Evolutionary conservation across 2,888 invertebrate genomes (phyloP).

Genomic region (Drosophila hamatofila): DNA sequence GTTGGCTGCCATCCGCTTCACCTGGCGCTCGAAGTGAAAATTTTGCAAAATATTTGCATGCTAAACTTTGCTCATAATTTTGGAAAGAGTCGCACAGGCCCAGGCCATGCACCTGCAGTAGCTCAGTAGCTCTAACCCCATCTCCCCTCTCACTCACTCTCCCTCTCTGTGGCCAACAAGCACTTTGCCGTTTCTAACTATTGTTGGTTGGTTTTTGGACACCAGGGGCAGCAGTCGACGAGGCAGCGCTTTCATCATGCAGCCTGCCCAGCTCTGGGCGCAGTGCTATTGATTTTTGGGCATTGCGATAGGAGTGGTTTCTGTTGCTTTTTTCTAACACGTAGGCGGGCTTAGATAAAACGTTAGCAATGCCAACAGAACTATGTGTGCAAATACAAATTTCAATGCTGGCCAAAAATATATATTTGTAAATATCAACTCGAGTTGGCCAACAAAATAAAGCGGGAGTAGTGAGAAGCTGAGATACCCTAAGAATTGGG

Average conservation of each 20-base stretch:
- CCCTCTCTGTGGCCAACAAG: neutral
- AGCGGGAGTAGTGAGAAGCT: neutral
- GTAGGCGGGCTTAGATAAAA: conserved; percentile 30
- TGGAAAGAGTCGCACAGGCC: conserved; percentile 18
- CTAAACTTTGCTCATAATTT: conserved; percentile 76
- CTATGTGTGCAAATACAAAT: conserved; percentile 49
- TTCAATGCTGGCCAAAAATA: conserved; percentile 29
- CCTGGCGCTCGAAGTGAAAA: conserved; percentile 65
- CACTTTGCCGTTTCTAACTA: conserved; percentile 54
- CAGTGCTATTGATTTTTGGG: conserved; percentile 67
- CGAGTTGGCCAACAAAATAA: neutral
- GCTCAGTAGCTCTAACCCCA: neutral
- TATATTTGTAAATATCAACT: conserved; percentile 11
- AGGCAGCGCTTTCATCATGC: conserved; percentile 63
- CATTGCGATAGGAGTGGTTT: conserved; percentile 22
- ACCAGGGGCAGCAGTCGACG: conserved; percentile 25
- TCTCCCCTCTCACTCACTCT: neutral
- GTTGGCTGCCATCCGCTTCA: conserved; percentile 56
- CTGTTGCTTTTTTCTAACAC: conserved; percentile 42
- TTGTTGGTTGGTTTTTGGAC: conserved; percentile 19
- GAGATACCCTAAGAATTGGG: neutral
- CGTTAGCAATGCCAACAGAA: conserved; percentile 48
- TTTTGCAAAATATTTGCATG: conserved; percentile 78
- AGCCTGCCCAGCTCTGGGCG: conserved; percentile 49
- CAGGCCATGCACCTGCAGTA: conserved; percentile 4